Percentiles rank a stretch among this genome's conserved stretches.
Evolutionary conservation across 2,113 vertebrate genomes (phyloP).

Genomic region (Callocephalon fimbriatum): DNA sequence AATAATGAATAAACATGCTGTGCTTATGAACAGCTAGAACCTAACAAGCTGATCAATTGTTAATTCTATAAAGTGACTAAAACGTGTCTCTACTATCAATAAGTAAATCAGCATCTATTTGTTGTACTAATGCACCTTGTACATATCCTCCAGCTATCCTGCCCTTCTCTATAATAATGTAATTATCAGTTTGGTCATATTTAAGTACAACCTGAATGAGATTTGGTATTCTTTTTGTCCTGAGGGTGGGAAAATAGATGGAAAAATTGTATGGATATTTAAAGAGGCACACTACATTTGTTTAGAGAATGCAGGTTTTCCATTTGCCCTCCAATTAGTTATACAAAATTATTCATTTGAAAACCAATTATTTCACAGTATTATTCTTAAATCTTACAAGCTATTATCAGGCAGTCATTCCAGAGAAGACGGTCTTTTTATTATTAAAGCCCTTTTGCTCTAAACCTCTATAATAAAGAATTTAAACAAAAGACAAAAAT

Average conservation of each 20-base stretch:
- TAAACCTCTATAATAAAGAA: constrained; percentile 9
- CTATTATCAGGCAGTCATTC: constrained; percentile 19
- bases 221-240: constrained; percentile 47
- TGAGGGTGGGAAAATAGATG: not conserved
- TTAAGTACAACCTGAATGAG: constrained; percentile 7
- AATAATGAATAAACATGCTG: constrained; percentile 85
- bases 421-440: constrained; percentile 1
- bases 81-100: constrained; percentile 88
- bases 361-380: constrained; percentile 38
- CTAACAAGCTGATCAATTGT: constrained; percentile 89
- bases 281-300: not conserved
- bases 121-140: constrained; percentile 74
- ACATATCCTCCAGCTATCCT: constrained; percentile 44
- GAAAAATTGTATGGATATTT: constrained; percentile 28
- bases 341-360: not conserved
- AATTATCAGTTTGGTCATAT: constrained; percentile 51
- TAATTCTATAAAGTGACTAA: constrained; percentile 92
- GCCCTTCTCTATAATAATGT: constrained; percentile 46
- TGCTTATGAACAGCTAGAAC: constrained; percentile 74
- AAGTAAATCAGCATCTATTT: constrained; percentile 87
- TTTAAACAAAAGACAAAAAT: constrained; percentile 49
- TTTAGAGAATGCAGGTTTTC: not conserved
- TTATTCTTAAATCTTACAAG: constrained; percentile 30
- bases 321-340: constrained; percentile 29
- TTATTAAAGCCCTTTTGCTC: constrained; percentile 28